These are phyloP conservation scores for Anarsia innoxiella DNA, from an alignment of 2,888 invertebrate genomes.

Conservation along the genomic window DNA sequence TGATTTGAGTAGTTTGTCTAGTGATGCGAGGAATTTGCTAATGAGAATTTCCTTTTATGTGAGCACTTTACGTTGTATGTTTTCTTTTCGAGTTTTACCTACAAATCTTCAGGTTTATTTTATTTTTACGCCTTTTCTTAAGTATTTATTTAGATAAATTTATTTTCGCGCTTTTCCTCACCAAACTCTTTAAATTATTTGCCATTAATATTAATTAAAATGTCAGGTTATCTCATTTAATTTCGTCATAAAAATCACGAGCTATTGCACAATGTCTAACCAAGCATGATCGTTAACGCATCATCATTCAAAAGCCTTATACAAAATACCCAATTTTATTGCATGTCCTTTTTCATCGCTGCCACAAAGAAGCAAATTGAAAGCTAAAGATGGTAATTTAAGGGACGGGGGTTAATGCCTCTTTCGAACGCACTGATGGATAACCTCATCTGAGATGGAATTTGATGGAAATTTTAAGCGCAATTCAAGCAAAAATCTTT, in stretches of 20 bases:
- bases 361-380: conserved; percentile 68
- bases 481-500: conserved; percentile 22
- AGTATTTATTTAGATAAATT: too few relatives aligned
- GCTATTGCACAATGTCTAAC: conserved; percentile 6
- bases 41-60: conserved; percentile 1
- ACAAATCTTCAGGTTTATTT: too few relatives aligned
- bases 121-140: too few relatives aligned
- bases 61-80: too few relatives aligned
- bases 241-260: too few relatives aligned
- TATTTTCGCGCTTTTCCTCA: too few relatives aligned
- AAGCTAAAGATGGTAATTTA: conserved; percentile 72
- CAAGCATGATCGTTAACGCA: conserved; percentile 18
- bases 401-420: conserved; percentile 63
- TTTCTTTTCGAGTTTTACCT: too few relatives aligned
- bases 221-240: too few relatives aligned
- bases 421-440: conserved; percentile 59
- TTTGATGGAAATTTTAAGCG: conserved; percentile 37
- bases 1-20: conserved; percentile 23
- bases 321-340: conserved; percentile 38
- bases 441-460: conserved; percentile 54
- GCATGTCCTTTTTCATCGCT: conserved; percentile 48
- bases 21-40: conserved; percentile 14
- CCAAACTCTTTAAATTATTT: too few relatives aligned
- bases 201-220: too few relatives aligned
- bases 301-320: conserved; percentile 23